Percentiles rank a stretch among this genome's conserved stretches.
Conservation (phyloP, 2,888 invertebrate species). For the Troides helena region DNA sequence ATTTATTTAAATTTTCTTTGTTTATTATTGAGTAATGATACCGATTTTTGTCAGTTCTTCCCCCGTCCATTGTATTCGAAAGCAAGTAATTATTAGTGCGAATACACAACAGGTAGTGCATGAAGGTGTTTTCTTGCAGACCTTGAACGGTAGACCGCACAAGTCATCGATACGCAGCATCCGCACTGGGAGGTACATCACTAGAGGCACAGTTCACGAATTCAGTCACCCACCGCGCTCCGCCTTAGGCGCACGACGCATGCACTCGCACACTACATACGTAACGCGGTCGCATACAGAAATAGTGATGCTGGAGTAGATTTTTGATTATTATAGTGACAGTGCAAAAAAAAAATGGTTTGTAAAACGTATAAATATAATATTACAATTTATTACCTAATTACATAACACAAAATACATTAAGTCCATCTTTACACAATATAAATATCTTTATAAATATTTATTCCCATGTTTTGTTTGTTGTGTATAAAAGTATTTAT, state of each 20-base stretch:
- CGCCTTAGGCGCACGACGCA: constrained; percentile 18
- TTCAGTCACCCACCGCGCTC: constrained; percentile 26
- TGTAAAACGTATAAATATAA: constrained; percentile 6
- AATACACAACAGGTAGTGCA: constrained; percentile 33
- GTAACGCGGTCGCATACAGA: constrained; percentile 5
- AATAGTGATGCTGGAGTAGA: constrained; percentile 12
- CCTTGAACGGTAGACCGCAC: constrained; percentile 40
- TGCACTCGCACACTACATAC: background rate
- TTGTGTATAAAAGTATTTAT: too few relatives aligned
- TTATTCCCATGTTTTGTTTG: too few relatives aligned
- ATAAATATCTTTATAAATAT: background rate
- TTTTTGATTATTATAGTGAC: background rate
- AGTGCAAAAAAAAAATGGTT: constrained; percentile 19
- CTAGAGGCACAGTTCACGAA: constrained; percentile 9
- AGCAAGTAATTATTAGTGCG: constrained; percentile 13
- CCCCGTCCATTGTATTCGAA: constrained; percentile 1
- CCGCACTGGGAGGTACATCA: constrained; percentile 40
- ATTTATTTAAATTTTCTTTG: background rate
- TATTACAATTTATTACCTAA: background rate
- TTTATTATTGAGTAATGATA: background rate
- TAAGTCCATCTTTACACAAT: too few relatives aligned
- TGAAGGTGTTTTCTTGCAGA: constrained; percentile 36
- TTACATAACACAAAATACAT: background rate
- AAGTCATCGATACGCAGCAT: constrained; percentile 38
- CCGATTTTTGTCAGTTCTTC: background rate